Percentiles rank a stretch among this genome's conserved stretches.
Evolutionary conservation across 1,140 invertebrate genomes (phyloP).

Genomic region (Camponotus pennsylvanicus): DNA sequence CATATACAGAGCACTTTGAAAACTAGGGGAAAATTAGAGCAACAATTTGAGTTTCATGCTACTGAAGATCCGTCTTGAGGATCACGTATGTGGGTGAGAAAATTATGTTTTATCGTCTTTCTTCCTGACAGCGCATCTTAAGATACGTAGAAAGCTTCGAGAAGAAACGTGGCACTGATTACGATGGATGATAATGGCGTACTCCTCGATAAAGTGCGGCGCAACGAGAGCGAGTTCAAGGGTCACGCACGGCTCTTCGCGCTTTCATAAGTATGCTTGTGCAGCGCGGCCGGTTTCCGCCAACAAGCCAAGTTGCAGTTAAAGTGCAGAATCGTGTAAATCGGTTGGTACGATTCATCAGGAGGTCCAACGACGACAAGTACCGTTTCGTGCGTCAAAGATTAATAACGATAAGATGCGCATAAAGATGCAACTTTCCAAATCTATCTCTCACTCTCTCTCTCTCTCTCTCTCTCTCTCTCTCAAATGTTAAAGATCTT

Average conservation of each 20-base stretch:
- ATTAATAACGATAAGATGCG: conserved; percentile 68
- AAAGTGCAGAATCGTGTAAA: conserved; percentile 78
- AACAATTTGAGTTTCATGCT: background rate
- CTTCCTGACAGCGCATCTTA: conserved; percentile 42
- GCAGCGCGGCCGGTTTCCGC: conserved; percentile 44
- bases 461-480: too few relatives aligned
- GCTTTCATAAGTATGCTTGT: conserved; percentile 37
- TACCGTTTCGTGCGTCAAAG: conserved; percentile 26
- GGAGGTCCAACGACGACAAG: conserved; percentile 29
- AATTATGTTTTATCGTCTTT: conserved; percentile 61
- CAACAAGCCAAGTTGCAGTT: conserved; percentile 52
- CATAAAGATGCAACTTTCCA: background rate
- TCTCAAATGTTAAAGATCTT: background rate
- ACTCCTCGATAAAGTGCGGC: conserved; percentile 50
- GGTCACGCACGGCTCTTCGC: conserved; percentile 48
- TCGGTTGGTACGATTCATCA: conserved; percentile 63
- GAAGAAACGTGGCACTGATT: conserved; percentile 61
- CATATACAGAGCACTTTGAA: background rate
- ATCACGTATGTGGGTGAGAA: conserved; percentile 47
- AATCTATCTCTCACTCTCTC: background rate
- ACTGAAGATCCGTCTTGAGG: background rate
- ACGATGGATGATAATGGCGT: conserved; percentile 62
- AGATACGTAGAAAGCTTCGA: conserved; percentile 56
- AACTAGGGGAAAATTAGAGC: background rate
- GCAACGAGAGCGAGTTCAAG: conserved; percentile 37